Evolutionary conservation across 2,113 vertebrate species (phyloP), one percentile per base, ranked within the genome.

Genomic region (Hyla sarda): DNA sequence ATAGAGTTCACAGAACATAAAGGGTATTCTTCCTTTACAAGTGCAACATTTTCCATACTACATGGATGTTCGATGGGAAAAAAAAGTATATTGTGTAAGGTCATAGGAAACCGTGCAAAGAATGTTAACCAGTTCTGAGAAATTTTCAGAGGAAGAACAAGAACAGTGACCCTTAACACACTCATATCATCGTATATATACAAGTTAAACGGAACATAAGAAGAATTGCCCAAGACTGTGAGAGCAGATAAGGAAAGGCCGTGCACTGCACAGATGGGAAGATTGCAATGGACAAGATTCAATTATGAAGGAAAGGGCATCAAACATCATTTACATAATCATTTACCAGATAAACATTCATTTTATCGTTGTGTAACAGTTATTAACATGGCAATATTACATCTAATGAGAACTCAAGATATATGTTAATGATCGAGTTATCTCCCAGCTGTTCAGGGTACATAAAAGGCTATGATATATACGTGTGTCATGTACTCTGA

Each of bases 331-430:
- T 77, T 50, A 21, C n/a, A 52, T 52, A 52, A 13, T 77, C 74
- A 77, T 77, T 32, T 77, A 1, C 74, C 25, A 30, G n/a, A 77
- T 77, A 77, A 77, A 77, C 25, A 77, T 77, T 30, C 9, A 77
- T 77, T 77, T 77, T 52, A 11, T 77, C 9, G 21, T 25, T 23
- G 14, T n/a, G 74, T 52, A 54, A 54, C 48, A 3, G 28, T 30
- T 19, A 54, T 48, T 19, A 54, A 52, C 25, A 19, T 54, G 48
- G 74, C 28, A 77, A 77, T 54, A 77, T 54, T 77, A 28, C 28
- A 54, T 77, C 48, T 77, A 77, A 52, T 54, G 74, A 77, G 74
- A 34, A 30, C 32, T 52, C 28, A 52, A 75, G 74, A 52, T 54
- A 32, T 77, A 54, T 30, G 74, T 10, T 77, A 77, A 77, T 54